Base-by-base conservation (phyloP, 2,113 vertebrate species). In the Burhinus oedicnemus region DNA sequence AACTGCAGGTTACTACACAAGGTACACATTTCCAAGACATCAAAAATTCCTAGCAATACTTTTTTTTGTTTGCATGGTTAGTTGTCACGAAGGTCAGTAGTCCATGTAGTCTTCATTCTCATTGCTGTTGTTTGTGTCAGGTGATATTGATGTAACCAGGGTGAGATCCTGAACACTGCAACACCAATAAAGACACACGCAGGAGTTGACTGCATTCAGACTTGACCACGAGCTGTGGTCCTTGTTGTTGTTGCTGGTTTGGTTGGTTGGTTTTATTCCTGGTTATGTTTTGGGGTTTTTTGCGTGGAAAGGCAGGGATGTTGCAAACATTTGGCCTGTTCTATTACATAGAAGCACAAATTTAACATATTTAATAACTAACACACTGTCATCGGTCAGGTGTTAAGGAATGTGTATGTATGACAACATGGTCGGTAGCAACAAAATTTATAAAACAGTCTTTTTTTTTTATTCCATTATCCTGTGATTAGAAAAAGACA, bases 231-330 rank as follows among this genome's bases (percentile, higher is more conserved):
- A 42, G 3, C 5, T 58, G 11, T 72, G 36, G 23, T 38, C 22
- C 22, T 57, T 49, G 58, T 16, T 55, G 19, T 20, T 83, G 11
- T 15, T 80, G 18, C 7, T 52, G 26, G 8, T 20, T 58, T 49
- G 21, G 5, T 62, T 54, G 11, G 8, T 47, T 62, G 32, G 16
- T 49, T 95, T 80, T 62, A 58, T 45, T 47, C 19, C 12, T 61
- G 26, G 5, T 23, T 87, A 68, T 71, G 17, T 47, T 78, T 47
- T 26, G 4, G 5, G 5, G 3, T 25, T 54, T 16, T 34, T 9
- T 5, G 4, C 1, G 1, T 2, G 5, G 4, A 1, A 8, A 25
- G 18, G 5, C 2, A 5, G 3, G 5, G 3, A 20, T 6, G 6
- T 32, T 84, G 52, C 8, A n/a, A 83, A 40, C 30, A 65, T 84